Evolutionary conservation across 2,113 vertebrate genomes (phyloP), one percentile per base, ranked within the genome.

Genomic region (Rutilus rutilus): DNA sequence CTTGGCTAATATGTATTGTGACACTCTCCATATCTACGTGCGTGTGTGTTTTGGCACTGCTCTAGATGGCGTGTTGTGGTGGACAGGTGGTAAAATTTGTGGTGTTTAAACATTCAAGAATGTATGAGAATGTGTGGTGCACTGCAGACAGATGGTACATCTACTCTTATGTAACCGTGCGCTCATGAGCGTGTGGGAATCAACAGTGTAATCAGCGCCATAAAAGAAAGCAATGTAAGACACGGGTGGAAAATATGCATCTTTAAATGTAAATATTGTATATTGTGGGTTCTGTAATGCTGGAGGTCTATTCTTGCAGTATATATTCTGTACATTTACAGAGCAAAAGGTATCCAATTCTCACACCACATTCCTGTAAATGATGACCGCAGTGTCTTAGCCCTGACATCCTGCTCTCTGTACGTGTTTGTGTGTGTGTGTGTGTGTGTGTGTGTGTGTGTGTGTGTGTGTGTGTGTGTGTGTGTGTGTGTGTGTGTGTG

Each of bases 291-390:
- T 69, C 64, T 19, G 62, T 85, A 89, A 90, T 85, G 86, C 84
- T 89, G 60, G 82, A 85, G 88, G 83, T 86, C 81, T 90, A 92
- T 94, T 93, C 91, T 91, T 84, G 85, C 45, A 82, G 82, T 90
- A 69, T 93, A 91, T 90, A 92, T 88, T 87, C 17, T 9, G 30
- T 71, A 12, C 33, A 12, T 23, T 39, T 42, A 71, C 82, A 86
- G 84, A 89, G 83, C 85, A 88, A 76, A 82, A 78, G 87, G 78
- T 88, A 88, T 83, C 89, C 86, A 54, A 47, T 90, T 94, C 94
- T 94, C 87, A 91, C 90, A 91, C 85, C 87, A 88, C 89, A 92
- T 92, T 92, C 77, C 73, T 88, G 88, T 90, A 91, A 93, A 93
- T 93, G 89, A 94, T 90, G 88, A 89, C 88, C 90, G 87, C 86